Evolutionary conservation across 2,797 vertebrate species (phyloP), one percentile per base, ranked within the genome.

Genomic region (Botia kubotai): DNA sequence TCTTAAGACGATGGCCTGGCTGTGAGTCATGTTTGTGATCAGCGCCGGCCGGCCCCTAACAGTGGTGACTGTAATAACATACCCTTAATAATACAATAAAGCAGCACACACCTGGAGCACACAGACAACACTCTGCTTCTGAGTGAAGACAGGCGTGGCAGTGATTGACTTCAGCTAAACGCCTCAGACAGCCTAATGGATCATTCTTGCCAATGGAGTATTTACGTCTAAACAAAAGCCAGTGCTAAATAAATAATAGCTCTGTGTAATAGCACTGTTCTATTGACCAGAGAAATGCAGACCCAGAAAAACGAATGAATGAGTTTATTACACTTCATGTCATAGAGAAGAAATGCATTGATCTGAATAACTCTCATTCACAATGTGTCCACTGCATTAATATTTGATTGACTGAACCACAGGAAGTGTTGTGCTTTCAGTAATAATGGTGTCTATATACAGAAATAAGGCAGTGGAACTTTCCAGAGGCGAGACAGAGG

Each of bases 311-410:
- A 68, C n/a, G 14, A 53, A 43, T 26, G 2, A 69, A 69, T 26
- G 53, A 19, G 3, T 29, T 10, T 29, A 36, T 58, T 50, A 17
- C 12, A 65, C 26, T 66, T 66, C 17, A 17, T 39, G 16, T 39
- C 29, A 36, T 36, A 65, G 6, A 36, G 62, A 21, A 14, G 21
- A 36, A 16, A 63, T 8, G 2, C 26, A 39, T n/a, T 11, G 26
- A 39, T 76, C 73, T 29, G 11, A 33, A 46, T 6, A 57, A 78
- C 39, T 78, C 29, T 19, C 48, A 66, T 77, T 82, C 70, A 71
- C 14, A 57, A 29, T 2, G n/a, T 55, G 58, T 55, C 39, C 48
- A 46, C 39, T 48, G 77, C 23, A 62, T 68, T 33, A 74, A 53
- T 48, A n/a, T 66, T 76, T 67, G 36, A 72, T 57, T 0, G 14